Evolutionary conservation across 2,797 vertebrate species (phyloP).

Genomic region (Trichosurus vulpecula): DNA sequence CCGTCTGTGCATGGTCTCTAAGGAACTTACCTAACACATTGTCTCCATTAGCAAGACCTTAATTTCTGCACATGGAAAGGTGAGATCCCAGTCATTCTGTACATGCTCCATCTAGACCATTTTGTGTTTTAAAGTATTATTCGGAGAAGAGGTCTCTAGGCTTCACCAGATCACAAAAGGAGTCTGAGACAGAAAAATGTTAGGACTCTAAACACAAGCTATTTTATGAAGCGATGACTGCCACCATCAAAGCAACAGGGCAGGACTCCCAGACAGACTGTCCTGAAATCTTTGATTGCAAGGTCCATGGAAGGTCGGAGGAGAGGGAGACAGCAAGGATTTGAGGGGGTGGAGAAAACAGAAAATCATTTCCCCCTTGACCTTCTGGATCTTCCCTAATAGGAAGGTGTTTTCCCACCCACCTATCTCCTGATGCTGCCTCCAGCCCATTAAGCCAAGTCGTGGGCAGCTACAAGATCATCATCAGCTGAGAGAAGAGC

Average conservation of each 20-base stretch:
- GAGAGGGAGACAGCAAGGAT: background rate
- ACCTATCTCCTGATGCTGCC: background rate
- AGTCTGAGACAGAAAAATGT: background rate
- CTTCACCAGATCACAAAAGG: background rate
- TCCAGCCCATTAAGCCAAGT: background rate
- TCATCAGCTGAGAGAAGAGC: background rate
- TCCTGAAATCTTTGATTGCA: background rate
- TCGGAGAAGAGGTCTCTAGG: background rate
- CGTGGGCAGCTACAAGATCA: background rate
- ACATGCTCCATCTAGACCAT: background rate
- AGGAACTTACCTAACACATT: background rate
- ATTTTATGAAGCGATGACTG: background rate
- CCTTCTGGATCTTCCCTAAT: background rate
- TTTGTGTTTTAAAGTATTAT: background rate
- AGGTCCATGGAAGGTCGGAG: background rate
- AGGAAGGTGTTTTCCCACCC: background rate
- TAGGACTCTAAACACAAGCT: background rate
- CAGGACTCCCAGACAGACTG: background rate
- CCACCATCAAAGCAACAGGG: background rate
- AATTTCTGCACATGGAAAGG: background rate
- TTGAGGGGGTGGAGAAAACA: background rate
- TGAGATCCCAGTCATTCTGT: background rate
- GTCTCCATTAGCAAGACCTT: background rate
- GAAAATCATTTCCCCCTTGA: background rate
- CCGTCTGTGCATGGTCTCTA: background rate